Percentiles rank a stretch among this genome's conserved stretches.
phyloP scores from a whole-genome alignment of 2,797 vertebrate species.

The Melanotaenia nigrans region DNA sequence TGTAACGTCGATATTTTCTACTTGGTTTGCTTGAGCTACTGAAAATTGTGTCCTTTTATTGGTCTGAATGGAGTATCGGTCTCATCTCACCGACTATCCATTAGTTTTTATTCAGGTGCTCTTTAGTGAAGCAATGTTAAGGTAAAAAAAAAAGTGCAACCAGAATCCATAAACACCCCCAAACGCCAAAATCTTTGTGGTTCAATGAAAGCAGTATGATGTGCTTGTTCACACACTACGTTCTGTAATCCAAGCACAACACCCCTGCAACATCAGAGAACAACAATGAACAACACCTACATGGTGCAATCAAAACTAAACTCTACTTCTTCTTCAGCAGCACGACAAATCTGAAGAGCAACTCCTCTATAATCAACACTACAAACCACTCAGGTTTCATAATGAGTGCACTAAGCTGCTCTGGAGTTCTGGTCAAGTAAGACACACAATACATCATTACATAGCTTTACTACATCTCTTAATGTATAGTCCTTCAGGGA shows the following conservation, averaged over 20 bases:
- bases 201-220: conserved; percentile 13
- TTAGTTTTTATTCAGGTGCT: neutral
- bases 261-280: conserved; percentile 45
- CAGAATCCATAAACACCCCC: conserved; percentile 8
- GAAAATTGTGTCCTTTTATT: neutral
- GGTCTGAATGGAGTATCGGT: neutral
- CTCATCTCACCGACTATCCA: neutral
- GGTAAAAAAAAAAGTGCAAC: neutral
- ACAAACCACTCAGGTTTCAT: conserved; percentile 20
- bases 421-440: conserved; percentile 3
- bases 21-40: neutral
- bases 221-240: conserved; percentile 19
- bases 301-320: conserved; percentile 49
- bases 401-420: conserved; percentile 7
- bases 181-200: neutral
- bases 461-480: conserved; percentile 25
- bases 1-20: conserved; percentile 5
- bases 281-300: conserved; percentile 55
- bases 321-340: conserved; percentile 18
- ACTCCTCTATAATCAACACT: conserved; percentile 16
- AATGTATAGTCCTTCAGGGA: conserved; percentile 24
- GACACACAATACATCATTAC: conserved; percentile 6
- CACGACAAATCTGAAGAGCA: conserved; percentile 16
- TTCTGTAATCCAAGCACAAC: conserved; percentile 51
- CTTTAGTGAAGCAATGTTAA: neutral